Evolutionary conservation across 2,797 vertebrate species (phyloP), one percentile per base, ranked within the genome.

Genomic region (Muraenolepis orangiensis): DNA sequence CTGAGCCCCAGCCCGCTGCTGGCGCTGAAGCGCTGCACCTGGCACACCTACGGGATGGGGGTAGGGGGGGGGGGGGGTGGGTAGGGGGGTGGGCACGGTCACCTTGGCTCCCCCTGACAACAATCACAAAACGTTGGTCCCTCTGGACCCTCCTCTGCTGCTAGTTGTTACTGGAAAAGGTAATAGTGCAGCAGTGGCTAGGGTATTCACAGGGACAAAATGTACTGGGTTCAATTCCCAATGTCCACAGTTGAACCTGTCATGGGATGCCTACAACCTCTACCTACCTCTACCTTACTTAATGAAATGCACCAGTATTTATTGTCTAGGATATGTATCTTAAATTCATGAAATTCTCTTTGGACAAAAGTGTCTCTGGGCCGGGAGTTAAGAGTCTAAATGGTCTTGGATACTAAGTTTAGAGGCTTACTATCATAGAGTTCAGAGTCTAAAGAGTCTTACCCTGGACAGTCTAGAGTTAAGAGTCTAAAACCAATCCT

Each of bases 1-100:
- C 97, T 98, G 89, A 98, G 94, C 8, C 97, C 96, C 73, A 97
- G 87, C 6, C 97, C 96, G 36, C 96, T 97, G 74, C 93, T 96
- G 90, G 98, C 96, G 36, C 94, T 95, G 75, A 95, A 96, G 70
- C 96, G 97, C 88, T 93, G 93, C 83, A 98, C 90, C 29, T 95
- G 94, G 81, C 94, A 94, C 82, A 98, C 94, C 97, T 98, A 31
- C 1, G 23, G 68, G 20, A 46, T 13, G 34, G 29, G 71, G 32
- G 68, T 28, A 14, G 16, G 40, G 57, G 12, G 26, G 2, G 42
- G 13, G 42, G 32, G 32, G 3, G 32, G 6, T n/a, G n/a, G 57
- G 2, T n/a, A 1, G 23, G 23, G 10, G 57, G n/a, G 26, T 23
- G 16, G n/a, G 57, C 57, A 26, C 57, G 16, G 36, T 23, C 57